Conservation (phyloP, 1,140 invertebrate genomes). For the Drosophila neocordata region DNA sequence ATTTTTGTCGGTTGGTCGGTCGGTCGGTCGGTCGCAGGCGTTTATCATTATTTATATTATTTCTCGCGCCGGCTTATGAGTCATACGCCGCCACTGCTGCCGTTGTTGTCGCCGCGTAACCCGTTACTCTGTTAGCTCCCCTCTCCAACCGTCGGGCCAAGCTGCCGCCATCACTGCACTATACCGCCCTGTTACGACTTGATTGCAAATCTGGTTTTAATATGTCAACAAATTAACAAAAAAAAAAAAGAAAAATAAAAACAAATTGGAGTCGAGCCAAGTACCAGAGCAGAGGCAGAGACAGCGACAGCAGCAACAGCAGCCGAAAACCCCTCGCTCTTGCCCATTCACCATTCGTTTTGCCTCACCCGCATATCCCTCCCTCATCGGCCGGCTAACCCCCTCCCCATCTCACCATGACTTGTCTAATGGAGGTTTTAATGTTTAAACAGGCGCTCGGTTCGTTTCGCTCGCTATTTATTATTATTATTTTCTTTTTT, state of each 20-base stretch:
- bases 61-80: constrained; percentile 71
- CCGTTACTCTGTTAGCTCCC: constrained; percentile 16
- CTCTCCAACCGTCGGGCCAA: no score
- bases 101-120: neutral
- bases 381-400: neutral
- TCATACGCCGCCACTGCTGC: constrained; percentile 45
- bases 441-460: constrained; percentile 66
- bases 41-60: constrained; percentile 71
- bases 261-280: constrained; percentile 41
- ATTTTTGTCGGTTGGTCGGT: constrained; percentile 15
- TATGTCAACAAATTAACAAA: constrained; percentile 79
- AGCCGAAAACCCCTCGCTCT: neutral
- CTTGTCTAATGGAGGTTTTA: constrained; percentile 47
- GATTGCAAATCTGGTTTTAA: constrained; percentile 81
- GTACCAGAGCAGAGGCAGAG: constrained; percentile 19
- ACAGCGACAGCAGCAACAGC: constrained; percentile 1
- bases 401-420: neutral
- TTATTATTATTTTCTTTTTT: constrained; percentile 32
- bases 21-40: constrained; percentile 47
- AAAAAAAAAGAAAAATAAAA: constrained; percentile 38
- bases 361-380: neutral
- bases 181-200: constrained; percentile 49
- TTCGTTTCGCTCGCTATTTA: neutral
- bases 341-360: no score
- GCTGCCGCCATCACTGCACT: neutral